These are phyloP conservation scores for Ciconia boyciana DNA, from an alignment of 2,113 vertebrate species.

Conservation along the genomic window DNA sequence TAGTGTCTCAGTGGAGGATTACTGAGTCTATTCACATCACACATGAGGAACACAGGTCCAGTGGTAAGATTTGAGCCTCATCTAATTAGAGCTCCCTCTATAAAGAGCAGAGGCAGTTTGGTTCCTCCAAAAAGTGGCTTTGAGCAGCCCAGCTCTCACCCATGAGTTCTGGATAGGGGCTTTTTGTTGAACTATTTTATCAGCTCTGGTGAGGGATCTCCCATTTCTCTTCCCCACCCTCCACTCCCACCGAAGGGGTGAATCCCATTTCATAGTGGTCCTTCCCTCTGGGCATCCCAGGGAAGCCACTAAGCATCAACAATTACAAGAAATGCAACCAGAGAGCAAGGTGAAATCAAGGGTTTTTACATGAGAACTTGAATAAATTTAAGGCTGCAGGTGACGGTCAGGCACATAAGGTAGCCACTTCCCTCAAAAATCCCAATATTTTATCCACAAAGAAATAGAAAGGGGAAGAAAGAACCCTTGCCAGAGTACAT, in stretches of 20 bases:
- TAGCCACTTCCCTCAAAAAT: not conserved
- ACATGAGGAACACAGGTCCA: not conserved
- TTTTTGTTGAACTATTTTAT: not conserved
- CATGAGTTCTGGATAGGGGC: fast-evolving
- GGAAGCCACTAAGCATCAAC: not conserved
- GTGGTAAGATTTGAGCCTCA: not conserved
- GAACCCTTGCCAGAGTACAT: not conserved
- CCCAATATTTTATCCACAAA: not conserved
- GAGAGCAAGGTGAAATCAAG: not conserved
- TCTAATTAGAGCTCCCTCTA: not conserved
- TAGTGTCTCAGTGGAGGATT: not conserved
- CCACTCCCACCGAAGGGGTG: fast-evolving
- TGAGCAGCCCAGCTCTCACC: not conserved
- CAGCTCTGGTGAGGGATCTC: not conserved
- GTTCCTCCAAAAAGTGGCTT: not conserved
- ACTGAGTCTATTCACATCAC: not conserved
- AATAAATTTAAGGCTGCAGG: not conserved
- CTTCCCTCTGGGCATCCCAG: not conserved
- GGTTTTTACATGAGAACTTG: not conserved
- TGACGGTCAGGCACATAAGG: not conserved
- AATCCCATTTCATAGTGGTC: not conserved
- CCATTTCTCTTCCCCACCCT: not conserved
- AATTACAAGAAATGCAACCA: not conserved
- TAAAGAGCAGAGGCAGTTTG: not conserved
- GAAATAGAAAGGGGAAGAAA: not conserved